Conservation (phyloP, 2,888 invertebrate species). For the Zaprionus obscuricornis region DNA sequence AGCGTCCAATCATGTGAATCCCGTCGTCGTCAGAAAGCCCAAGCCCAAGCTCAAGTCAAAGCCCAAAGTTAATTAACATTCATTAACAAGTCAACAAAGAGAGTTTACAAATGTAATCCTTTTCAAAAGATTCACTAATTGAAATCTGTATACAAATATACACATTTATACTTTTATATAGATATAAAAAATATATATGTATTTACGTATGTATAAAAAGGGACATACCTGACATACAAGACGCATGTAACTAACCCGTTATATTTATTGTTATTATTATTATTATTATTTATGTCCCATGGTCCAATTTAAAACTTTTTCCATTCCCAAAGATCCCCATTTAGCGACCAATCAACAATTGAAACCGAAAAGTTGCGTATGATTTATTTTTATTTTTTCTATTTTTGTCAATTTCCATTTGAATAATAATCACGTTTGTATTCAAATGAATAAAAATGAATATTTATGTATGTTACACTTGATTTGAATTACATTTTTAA, state of each 20-base stretch:
- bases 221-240: too few relatives aligned
- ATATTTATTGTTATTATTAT: too few relatives aligned
- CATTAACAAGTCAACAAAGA: slow-evolving; percentile 29
- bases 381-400: slow-evolving; percentile 38
- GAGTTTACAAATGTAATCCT: slow-evolving; percentile 18
- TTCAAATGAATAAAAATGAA: too few relatives aligned
- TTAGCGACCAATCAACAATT: slow-evolving; percentile 43
- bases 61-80: slow-evolving; percentile 19
- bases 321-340: slow-evolving; percentile 8
- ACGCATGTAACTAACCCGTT: too few relatives aligned
- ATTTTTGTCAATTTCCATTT: slow-evolving; percentile 11
- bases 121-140: slow-evolving; percentile 31
- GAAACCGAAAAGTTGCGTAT: too few relatives aligned
- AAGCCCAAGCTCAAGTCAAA: slow-evolving; percentile 14
- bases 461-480: too few relatives aligned
- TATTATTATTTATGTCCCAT: too few relatives aligned
- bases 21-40: slow-evolving; percentile 10
- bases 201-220: slow-evolving; percentile 12
- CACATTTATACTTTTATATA: not conserved
- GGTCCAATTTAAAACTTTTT: too few relatives aligned
- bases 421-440: slow-evolving; percentile 25
- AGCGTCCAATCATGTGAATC: slow-evolving; percentile 30
- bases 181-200: not conserved
- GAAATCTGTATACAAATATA: slow-evolving; percentile 8
- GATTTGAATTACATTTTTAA: too few relatives aligned